Conservation (phyloP, 2,888 invertebrate genomes). For the Lasioglossum villosulum region DNA sequence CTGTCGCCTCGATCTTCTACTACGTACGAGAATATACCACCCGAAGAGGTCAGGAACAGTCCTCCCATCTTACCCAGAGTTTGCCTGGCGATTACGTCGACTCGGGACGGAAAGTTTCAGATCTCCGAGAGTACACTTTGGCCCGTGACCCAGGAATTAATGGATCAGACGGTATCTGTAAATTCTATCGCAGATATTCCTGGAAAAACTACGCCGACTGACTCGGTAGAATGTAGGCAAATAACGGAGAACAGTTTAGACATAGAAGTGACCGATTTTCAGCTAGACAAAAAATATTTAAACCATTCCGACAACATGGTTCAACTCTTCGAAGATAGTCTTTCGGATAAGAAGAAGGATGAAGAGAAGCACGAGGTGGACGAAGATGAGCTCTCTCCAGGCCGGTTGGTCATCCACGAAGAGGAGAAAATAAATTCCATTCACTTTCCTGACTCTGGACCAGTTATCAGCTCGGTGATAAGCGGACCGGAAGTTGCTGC, state of each 20-base stretch:
- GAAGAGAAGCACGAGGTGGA: background rate
- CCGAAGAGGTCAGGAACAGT: conserved; percentile 65
- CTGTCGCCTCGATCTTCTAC: conserved; percentile 71
- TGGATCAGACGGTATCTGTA: background rate
- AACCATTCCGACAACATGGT: background rate
- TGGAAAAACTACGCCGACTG: background rate
- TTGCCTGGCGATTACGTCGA: conserved; percentile 56
- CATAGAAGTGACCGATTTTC: background rate
- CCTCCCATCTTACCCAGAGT: conserved; percentile 75
- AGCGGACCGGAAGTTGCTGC: conserved; percentile 12
- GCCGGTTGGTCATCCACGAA: conserved; percentile 10
- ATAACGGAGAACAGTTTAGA: background rate
- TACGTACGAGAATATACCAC: conserved; percentile 54
- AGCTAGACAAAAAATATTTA: background rate
- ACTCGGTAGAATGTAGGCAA: background rate
- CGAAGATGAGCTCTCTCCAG: conserved; percentile 27
- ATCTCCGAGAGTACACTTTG: conserved; percentile 25
- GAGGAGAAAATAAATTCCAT: background rate
- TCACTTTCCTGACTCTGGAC: background rate
- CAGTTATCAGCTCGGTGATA: conserved; percentile 18
- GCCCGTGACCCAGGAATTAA: conserved; percentile 13
- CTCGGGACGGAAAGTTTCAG: conserved; percentile 26
- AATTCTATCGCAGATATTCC: background rate
- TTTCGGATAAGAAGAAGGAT: conserved; percentile 15
- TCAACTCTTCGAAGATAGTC: background rate